Percentiles rank a stretch among this genome's conserved stretches.
phyloP scores from a whole-genome alignment of 2,888 invertebrate species.

The Torymus tubicola region DNA sequence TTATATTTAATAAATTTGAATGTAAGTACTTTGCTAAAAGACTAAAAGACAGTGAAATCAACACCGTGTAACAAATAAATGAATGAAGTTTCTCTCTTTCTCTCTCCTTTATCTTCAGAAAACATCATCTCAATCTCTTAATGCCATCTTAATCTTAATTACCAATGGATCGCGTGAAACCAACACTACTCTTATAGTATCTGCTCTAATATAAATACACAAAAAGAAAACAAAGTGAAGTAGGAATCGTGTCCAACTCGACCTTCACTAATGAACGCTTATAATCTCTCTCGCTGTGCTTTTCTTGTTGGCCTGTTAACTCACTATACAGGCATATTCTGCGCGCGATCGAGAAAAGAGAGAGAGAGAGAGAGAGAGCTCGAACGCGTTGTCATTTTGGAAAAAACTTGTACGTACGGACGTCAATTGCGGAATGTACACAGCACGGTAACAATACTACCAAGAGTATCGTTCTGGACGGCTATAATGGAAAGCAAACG shows the following conservation, averaged over 20 bases:
- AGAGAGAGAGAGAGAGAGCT: background rate
- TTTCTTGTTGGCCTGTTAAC: slow-evolving; percentile 31
- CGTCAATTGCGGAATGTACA: slow-evolving; percentile 41
- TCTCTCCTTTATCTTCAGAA: too few relatives aligned
- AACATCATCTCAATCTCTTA: too few relatives aligned
- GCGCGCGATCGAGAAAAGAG: background rate
- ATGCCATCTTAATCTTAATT: too few relatives aligned
- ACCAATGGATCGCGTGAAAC: slow-evolving; percentile 28
- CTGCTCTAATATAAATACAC: background rate
- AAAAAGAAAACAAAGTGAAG: slow-evolving; percentile 44
- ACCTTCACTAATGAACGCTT: slow-evolving; percentile 56
- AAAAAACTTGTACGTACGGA: slow-evolving; percentile 33
- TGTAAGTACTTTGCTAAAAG: too few relatives aligned
- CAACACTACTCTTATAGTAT: slow-evolving; percentile 8
- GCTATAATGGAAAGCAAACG: slow-evolving; percentile 17
- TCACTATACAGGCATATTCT: slow-evolving; percentile 8
- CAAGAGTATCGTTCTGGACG: slow-evolving; percentile 9
- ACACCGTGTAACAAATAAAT: too few relatives aligned
- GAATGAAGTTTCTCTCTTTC: too few relatives aligned
- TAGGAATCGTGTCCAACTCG: slow-evolving; percentile 53
- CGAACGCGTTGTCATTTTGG: slow-evolving; percentile 35
- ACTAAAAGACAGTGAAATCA: too few relatives aligned
- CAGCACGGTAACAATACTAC: slow-evolving; percentile 19
- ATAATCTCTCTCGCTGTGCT: slow-evolving; percentile 12
- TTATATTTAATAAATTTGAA: too few relatives aligned